Evolutionary conservation across 2,888 invertebrate genomes (phyloP), one percentile per base, ranked within the genome.

Genomic region (Ichneumoninae sp.): DNA sequence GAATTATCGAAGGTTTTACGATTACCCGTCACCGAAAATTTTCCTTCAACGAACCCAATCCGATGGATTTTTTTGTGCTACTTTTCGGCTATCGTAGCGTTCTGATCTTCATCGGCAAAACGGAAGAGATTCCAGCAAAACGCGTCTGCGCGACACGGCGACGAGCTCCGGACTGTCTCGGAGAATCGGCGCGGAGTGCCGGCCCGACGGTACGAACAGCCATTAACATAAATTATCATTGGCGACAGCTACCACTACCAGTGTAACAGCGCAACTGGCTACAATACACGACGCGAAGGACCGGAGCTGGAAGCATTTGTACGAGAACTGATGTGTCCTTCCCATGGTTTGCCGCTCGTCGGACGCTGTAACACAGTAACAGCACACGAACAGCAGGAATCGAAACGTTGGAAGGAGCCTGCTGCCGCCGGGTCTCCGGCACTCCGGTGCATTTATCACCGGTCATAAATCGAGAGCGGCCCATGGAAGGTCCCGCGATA

Each of bases 221-320:
- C 93, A 93, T 94, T 93, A 93, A 92, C 93, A 94, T 94, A 94
- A 95, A 95, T 95, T 95, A 95, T 95, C 94, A 94, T 94, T 94
- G 94, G 94, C 94, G 95, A 95, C 95, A 95, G 95, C 95, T 93
- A 92, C 92, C 88, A 91, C 92, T 88, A 91, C 91, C 86, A 83
- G 84, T 75, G 44, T 47, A 79, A 65, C 71, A 26, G 74, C 82
- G 89, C 87, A 87, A 86, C 86, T 86, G 83, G 82, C 76, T 85
- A 82, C 78, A 85, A 69, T 74, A 77, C 80, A 76, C 75, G 70
- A 80, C 83, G 80, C 76, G 78, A 79, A 87, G 72, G 52, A 69
- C 19, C 78, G 22, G 52, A 3, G 78, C 16, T 74, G 30, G 44
- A 60, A 40, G 68, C 19, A 80, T 69, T 60, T 70, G 52, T 71